Evolutionary conservation across 2,888 invertebrate genomes (phyloP).

Genomic region (Scaptomyza flava): DNA sequence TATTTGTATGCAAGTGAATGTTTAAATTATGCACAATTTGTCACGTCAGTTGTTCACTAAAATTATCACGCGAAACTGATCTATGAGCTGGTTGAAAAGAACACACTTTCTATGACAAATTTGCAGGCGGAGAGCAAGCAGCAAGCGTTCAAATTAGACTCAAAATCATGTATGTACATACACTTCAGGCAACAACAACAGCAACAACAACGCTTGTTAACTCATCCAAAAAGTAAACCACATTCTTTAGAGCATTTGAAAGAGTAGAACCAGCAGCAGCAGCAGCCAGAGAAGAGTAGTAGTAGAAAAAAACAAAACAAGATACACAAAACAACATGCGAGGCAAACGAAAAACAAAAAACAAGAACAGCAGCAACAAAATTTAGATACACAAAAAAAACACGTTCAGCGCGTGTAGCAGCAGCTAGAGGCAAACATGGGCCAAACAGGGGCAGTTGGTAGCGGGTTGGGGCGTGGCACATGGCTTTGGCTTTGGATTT

Average conservation of each 20-base stretch:
- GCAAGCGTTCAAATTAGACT: conserved; percentile 53
- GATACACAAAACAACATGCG: conserved; percentile 54
- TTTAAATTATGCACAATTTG: conserved; percentile 53
- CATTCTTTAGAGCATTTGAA: conserved; percentile 76
- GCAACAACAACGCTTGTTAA: conserved; percentile 73
- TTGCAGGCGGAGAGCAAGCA: conserved; percentile 37
- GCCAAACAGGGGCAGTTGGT: conserved; percentile 5
- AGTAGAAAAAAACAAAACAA: conserved; percentile 30
- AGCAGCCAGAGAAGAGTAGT: conserved; percentile 12
- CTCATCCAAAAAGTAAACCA: conserved; percentile 81
- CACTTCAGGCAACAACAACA: conserved; percentile 39
- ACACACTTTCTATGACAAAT: conserved; percentile 77
- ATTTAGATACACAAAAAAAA: conserved; percentile 48
- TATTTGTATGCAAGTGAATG: conserved; percentile 5
- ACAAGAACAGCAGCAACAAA: conserved; percentile 10
- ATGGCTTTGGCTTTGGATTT: conserved; percentile 28
- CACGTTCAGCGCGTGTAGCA: conserved; percentile 74
- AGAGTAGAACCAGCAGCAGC: conserved; percentile 19
- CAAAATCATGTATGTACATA: conserved; percentile 56
- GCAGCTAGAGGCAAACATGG: conserved; percentile 46
- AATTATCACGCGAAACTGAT: conserved; percentile 70
- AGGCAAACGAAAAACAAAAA: conserved; percentile 61
- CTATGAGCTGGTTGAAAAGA: conserved; percentile 60
- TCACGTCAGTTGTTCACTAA: conserved; percentile 63
- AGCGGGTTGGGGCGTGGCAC: conserved; percentile 26